Evolutionary conservation across 2,113 vertebrate species (phyloP).

Genomic region (Callipepla californica): DNA sequence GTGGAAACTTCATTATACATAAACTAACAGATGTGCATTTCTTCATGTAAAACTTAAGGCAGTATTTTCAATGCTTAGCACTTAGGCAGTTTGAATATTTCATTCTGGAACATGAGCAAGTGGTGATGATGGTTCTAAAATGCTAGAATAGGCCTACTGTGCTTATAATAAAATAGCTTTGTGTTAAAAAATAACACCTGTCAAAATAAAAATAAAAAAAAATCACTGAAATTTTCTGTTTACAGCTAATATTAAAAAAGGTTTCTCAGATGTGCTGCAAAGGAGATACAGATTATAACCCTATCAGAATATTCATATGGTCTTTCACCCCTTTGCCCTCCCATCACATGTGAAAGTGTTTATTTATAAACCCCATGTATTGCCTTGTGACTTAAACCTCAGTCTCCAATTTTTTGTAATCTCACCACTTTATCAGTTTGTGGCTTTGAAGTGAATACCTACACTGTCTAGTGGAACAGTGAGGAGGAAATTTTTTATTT

Average conservation of each 20-base stretch:
- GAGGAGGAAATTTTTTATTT: not conserved
- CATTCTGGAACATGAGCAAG: not conserved
- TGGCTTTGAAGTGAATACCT: not conserved
- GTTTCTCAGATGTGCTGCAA: not conserved
- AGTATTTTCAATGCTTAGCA: not conserved
- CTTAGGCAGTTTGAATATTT: not conserved
- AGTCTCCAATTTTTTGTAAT: not conserved
- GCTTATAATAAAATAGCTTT: not conserved
- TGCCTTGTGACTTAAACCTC: not conserved
- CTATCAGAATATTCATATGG: not conserved
- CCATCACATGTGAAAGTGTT: not conserved
- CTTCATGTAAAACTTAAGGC: not conserved
- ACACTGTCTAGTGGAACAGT: not conserved
- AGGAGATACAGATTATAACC: not conserved
- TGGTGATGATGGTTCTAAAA: not conserved
- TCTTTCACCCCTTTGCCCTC: not conserved
- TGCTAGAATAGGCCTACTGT: not conserved
- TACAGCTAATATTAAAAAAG: not conserved
- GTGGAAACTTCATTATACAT: not conserved
- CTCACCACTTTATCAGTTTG: not conserved
- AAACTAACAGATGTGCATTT: not conserved
- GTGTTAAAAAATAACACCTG: not conserved
- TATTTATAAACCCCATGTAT: not conserved
- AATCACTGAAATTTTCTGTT: not conserved
- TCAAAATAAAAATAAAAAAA: not conserved